A percentile compares a stretch with the other conserved stretches of the same genome.
Conservation (phyloP, 2,113 vertebrate species). For the human region GRCh38 chr6:68343001-68343500, state of each 20-base stretch:
- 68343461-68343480: neutral
- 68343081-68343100: neutral
- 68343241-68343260: neutral
- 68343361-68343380: neutral
- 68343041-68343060: neutral
- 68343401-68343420: neutral
- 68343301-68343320: neutral
- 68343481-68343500: neutral
- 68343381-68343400: neutral
- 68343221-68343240: neutral
- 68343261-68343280: neutral
- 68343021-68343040: neutral
- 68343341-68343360: neutral
- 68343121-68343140: neutral
- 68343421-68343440: neutral
- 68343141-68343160: neutral
- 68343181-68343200: neutral
- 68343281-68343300: neutral
- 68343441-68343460: neutral
- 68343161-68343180: neutral
- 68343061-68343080: neutral
- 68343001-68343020: neutral
- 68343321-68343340: neutral
- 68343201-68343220: neutral
- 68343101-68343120: neutral